These are phyloP conservation scores for Lissocephala sabroskyi DNA, from an alignment of 2,888 invertebrate species.

Conservation along the genomic window DNA sequence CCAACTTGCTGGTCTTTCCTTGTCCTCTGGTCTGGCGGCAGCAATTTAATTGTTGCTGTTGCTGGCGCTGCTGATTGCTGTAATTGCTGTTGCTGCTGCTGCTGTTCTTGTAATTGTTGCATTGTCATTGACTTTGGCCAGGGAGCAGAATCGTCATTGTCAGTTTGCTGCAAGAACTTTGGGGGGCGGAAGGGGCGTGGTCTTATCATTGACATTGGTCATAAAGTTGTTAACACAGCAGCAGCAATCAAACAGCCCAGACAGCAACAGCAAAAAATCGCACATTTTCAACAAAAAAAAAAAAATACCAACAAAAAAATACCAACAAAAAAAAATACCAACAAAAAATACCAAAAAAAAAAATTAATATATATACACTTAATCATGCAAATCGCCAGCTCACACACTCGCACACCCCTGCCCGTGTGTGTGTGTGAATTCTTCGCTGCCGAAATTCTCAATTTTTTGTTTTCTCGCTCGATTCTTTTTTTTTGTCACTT, in stretches of 20 bases:
- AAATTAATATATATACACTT: no score
- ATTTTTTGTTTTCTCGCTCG: constrained; percentile 14
- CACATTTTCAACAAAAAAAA: constrained; percentile 20
- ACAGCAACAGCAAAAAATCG: no score
- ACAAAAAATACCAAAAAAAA: no score
- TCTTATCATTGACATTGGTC: constrained; percentile 36
- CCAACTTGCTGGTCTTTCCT: no score
- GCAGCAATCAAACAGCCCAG: no score
- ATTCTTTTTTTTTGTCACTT: constrained; percentile 8
- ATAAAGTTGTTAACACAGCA: constrained; percentile 20
- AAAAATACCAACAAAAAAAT: no score
- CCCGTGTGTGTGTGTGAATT: no score
- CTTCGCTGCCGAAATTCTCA: constrained; percentile 8
- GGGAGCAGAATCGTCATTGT: background rate
- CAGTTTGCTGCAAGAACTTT: constrained; percentile 1
- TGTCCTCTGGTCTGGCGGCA: no score
- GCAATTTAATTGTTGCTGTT: background rate
- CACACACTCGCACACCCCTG: background rate
- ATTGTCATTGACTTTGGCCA: constrained; percentile 27
- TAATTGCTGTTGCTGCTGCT: background rate
- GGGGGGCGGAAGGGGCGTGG: background rate
- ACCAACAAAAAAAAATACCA: no score
- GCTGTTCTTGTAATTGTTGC: constrained; percentile 4
- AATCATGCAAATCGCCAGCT: constrained; percentile 13
- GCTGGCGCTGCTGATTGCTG: background rate